phyloP scores from a whole-genome alignment of 2,888 invertebrate species.

The Hemaris fuciformis region DNA sequence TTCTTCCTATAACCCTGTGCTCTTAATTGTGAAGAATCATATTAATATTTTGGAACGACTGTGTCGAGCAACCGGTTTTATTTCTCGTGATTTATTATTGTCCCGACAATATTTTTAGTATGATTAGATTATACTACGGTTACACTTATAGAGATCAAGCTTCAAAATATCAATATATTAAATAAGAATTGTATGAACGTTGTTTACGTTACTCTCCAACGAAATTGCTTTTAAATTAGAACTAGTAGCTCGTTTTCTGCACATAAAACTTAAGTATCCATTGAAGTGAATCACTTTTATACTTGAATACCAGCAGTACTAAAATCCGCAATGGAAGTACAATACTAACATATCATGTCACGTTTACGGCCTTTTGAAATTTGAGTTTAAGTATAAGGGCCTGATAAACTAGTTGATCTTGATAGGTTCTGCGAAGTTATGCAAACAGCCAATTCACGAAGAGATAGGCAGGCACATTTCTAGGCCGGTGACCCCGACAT shows the following conservation, averaged over 20 bases:
- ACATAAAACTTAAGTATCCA: slow-evolving; percentile 1
- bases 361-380: not conserved
- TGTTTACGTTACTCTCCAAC: not conserved
- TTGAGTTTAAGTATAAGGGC: not conserved
- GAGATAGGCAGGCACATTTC: too few species aligned
- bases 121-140: too few species aligned
- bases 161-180: too few species aligned
- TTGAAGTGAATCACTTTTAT: not conserved
- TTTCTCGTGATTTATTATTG: too few species aligned
- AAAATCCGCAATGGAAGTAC: not conserved
- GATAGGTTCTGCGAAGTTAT: not conserved
- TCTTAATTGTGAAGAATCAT: too few species aligned
- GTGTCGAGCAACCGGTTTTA: too few species aligned
- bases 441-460: not conserved
- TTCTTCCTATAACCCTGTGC: too few species aligned
- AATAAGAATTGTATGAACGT: not conserved
- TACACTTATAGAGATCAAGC: too few species aligned
- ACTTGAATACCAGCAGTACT: not conserved
- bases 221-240: not conserved
- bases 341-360: not conserved
- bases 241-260: not conserved
- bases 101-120: too few species aligned
- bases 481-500: too few species aligned
- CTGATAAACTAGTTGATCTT: not conserved
- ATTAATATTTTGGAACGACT: too few species aligned